Evolutionary conservation across 2,113 vertebrate genomes (phyloP).

Genomic region (Tylochromis polylepis): DNA sequence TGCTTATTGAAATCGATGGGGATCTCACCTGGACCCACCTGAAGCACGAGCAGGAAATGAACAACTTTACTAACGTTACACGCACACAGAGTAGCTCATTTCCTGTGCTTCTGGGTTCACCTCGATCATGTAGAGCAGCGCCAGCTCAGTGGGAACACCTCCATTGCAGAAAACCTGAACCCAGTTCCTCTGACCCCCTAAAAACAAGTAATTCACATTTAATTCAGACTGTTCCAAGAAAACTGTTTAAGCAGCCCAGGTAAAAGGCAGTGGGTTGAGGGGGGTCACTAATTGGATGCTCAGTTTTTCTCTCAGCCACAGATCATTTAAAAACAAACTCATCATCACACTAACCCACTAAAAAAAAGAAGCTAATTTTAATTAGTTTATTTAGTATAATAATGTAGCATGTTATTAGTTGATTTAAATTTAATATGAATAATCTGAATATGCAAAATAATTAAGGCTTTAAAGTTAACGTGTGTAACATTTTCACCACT

Average conservation of each 20-base stretch:
- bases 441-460: neutral
- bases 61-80: neutral
- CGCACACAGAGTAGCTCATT: neutral
- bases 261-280: neutral
- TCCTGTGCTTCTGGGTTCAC: neutral
- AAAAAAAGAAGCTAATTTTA: neutral
- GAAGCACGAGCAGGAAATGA: neutral
- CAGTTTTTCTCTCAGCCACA: neutral
- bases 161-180: conserved; percentile 95
- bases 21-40: conserved; percentile 90
- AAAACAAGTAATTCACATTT: neutral
- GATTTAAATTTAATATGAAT: neutral
- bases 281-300: neutral
- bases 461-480: neutral
- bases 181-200: conserved; percentile 96
- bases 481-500: neutral
- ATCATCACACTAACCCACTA: neutral
- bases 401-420: neutral
- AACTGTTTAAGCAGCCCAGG: neutral
- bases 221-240: neutral
- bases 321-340: neutral
- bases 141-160: conserved; percentile 89
- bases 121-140: conserved; percentile 95
- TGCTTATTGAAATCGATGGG: conserved; percentile 88
- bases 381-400: neutral